Base-by-base conservation (phyloP, 2,113 vertebrate species). In the Furnarius figulus region DNA sequence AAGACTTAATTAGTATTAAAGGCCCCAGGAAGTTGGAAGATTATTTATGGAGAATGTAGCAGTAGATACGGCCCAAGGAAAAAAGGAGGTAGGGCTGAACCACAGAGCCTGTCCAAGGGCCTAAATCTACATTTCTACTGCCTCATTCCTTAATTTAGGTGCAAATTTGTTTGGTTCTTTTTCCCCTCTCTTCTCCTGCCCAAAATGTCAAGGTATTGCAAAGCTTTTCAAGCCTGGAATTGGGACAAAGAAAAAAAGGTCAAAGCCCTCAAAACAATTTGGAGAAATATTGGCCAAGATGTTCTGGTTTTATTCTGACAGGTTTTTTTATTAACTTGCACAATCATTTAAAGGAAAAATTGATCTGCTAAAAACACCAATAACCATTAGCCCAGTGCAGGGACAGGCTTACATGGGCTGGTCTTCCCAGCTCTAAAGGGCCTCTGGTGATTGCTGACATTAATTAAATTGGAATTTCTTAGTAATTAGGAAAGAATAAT, bases 1-100 rank as follows among this genome's bases (percentile, higher is more conserved):
- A 87, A 91, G 87, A 52, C 90, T 91, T 91, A 89, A 96, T 96
- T 96, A 94, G 73, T 63, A 91, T 75, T 93, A 93, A 94, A 93
- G 58, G 81, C 92, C 76, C 35, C 66, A 78, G 92, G 74, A 97
- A 91, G 81, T 58, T 61, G 71, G 70, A 63, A 71, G 74, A 72
- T 95, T 93, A 93, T 89, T 93, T 89, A 93, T 91, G 58, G 92
- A 78, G 77, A 84, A 50, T 0, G 1, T 55, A 91, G 77, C 7
- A 19, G 87, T 68, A 35, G 87, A 75, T 63, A 49, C 4, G 22
- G 67, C 91, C 95, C 40, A 42, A 92, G 76, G 83, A 76, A 61
- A 74, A 68, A 67, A 85, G 76, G 80, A 83, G 84, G 46, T 9
- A 44, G 46, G 18, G n/a, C 89, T 61, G 76, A 89, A 74, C 40